Conservation (phyloP, 2,888 invertebrate species). For the Petrolisthes cinctipes region DNA sequence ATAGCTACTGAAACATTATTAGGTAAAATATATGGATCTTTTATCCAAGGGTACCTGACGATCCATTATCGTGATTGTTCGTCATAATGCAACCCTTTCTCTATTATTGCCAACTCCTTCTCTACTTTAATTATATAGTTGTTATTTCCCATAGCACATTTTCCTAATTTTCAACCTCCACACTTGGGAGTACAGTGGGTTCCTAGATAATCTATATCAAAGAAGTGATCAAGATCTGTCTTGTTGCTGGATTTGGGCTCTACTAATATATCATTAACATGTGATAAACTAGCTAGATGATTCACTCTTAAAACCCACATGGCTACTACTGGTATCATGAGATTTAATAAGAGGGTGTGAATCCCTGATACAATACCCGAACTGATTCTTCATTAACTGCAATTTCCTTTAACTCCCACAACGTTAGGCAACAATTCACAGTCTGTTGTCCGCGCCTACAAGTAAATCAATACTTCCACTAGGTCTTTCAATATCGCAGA, state of each 20-base stretch:
- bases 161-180: conserved; percentile 30
- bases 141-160: conserved; percentile 20
- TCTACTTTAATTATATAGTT: conserved; percentile 29
- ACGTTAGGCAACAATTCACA: conserved; percentile 15
- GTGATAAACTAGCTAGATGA: background rate
- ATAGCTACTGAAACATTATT: conserved; percentile 11
- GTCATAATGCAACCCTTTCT: conserved; percentile 15
- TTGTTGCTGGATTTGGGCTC: background rate
- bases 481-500: background rate
- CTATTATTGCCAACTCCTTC: conserved; percentile 27
- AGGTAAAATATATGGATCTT: conserved; percentile 8
- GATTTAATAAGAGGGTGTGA: background rate
- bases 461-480: conserved; percentile 5
- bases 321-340: background rate
- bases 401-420: background rate
- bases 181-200: background rate
- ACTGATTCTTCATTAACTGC: conserved; percentile 28
- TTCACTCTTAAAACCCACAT: conserved; percentile 23
- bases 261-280: background rate
- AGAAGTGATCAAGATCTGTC: background rate
- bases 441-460: conserved; percentile 8
- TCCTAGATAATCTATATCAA: conserved; percentile 3
- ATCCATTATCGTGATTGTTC: background rate
- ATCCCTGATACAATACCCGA: conserved; percentile 8
- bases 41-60: conserved; percentile 29